These are phyloP conservation scores for Neoascia interrupta DNA, from an alignment of 2,888 invertebrate genomes.

Conservation along the genomic window DNA sequence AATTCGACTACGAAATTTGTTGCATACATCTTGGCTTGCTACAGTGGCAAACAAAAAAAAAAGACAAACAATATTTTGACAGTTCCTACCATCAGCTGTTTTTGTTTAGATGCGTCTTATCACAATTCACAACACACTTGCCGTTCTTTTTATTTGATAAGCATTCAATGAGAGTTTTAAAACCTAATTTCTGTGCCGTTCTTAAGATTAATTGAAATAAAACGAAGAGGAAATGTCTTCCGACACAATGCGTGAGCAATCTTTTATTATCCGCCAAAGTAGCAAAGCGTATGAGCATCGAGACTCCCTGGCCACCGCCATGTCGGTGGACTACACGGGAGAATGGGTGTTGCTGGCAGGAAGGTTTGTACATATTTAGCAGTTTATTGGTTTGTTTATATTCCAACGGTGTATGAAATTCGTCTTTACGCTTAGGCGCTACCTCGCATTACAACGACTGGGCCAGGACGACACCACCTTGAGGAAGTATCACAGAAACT, in stretches of 20 bases:
- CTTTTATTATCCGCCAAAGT: constrained; percentile 76
- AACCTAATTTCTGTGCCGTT: too few relatives aligned
- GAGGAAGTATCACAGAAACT: constrained; percentile 90
- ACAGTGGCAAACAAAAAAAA: constrained; percentile 12
- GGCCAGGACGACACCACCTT: constrained; percentile 80
- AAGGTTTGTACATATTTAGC: constrained; percentile 79
- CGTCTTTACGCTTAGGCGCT: constrained; percentile 83
- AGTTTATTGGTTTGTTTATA: too few relatives aligned
- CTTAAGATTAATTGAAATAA: too few relatives aligned
- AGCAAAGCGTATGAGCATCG: constrained; percentile 84
- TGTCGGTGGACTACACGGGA: constrained; percentile 90
- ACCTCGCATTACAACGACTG: constrained; percentile 88
- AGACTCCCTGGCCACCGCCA: constrained; percentile 93
- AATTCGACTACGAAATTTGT: too few relatives aligned
- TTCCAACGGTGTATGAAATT: background rate
- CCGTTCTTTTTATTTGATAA: constrained; percentile 39
- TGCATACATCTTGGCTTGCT: constrained; percentile 1
- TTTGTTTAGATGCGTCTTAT: constrained; percentile 40
- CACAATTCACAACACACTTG: constrained; percentile 5
- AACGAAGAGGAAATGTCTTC: constrained; percentile 76
- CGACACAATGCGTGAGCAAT: constrained; percentile 74
- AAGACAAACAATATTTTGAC: constrained; percentile 7
- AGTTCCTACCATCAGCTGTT: constrained; percentile 37
- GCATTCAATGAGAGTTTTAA: constrained; percentile 3
- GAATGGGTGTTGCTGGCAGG: constrained; percentile 92